Conservation (phyloP, 2,888 invertebrate species). For the Syritta pipiens region DNA sequence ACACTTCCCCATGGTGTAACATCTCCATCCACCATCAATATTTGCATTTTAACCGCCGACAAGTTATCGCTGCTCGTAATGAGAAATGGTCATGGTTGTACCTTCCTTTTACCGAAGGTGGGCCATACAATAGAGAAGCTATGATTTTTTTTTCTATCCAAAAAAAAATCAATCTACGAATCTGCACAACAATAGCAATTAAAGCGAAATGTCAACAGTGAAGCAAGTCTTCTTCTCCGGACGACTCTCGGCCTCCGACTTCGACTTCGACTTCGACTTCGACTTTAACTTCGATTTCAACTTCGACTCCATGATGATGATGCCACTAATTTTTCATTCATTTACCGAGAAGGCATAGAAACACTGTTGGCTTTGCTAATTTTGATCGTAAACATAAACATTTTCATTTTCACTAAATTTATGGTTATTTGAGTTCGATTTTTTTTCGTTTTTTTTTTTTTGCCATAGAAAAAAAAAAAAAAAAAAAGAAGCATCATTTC, state of each 20-base stretch:
- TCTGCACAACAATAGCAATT: constrained; percentile 2
- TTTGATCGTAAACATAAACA: constrained; percentile 1
- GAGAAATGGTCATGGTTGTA: background rate
- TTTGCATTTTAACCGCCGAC: constrained; percentile 9
- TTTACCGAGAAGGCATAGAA: background rate
- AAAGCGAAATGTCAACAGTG: constrained; percentile 15
- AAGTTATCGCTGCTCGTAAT: constrained; percentile 6
- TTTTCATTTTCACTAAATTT: background rate
- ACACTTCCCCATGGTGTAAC: no score
- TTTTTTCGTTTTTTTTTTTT: background rate
- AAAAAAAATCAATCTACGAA: background rate
- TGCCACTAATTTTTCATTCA: background rate
- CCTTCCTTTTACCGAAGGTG: no score
- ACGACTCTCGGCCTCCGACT: no score
- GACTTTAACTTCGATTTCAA: no score
- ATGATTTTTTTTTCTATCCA: no score
- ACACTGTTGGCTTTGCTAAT: constrained; percentile 4
- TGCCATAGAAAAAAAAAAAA: background rate
- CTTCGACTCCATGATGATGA: no score
- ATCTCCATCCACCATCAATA: constrained; percentile 10
- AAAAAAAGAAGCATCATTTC: constrained; percentile 29
- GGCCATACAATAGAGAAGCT: no score
- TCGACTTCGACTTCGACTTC: no score
- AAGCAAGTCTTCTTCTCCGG: no score
- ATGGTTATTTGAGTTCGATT: background rate